Evolutionary conservation across 2,113 vertebrate species (phyloP), one percentile per base, ranked within the genome.

Genomic region (Peucedramus taeniatus): DNA sequence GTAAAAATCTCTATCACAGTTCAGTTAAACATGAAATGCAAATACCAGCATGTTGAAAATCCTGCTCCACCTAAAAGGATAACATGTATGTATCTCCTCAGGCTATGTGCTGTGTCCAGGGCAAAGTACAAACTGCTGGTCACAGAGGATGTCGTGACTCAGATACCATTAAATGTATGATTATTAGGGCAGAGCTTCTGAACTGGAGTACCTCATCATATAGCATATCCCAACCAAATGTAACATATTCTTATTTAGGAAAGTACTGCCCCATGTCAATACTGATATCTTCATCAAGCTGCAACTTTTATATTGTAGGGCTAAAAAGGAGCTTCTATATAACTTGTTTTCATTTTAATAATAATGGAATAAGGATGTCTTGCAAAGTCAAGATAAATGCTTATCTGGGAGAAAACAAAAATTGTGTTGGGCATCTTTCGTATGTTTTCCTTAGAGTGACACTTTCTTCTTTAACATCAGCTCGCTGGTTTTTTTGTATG

Each of bases 61-160:
- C 35, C 87, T 66, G 63, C 94, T 95, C 95, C 95, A 90, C 96
- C 91, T 95, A 63, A 65, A 95, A 96, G 91, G 78, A 95, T 90
- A 96, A 88, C 35, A 96, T 24, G 65, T 20, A 56, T 60, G 40
- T 53, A 23, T 91, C 82, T 93, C 66, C 53, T 69, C 49, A 61
- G 65, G 69, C 53, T 31, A 2, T 60, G 35, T 40, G 39, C 91
- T 77, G 42, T 5, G 0, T 90, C 84, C 75, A 85, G 89, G 53
- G 42, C 50, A 93, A 94, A 93, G 81, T 71, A 45, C 87, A 89
- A 69, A 56, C 69, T 75, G 42, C 37, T 64, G 50, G 30, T 72
- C 61, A 27, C 57, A 39, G 71, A 60, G 57, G n/a, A 37, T 57
- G 70, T 78, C 1, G 2, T 53, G 88, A 79, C 23, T 82, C 65